These are phyloP conservation scores for Eristalis intricaria DNA, from an alignment of 2,888 invertebrate genomes.

Conservation along the genomic window DNA sequence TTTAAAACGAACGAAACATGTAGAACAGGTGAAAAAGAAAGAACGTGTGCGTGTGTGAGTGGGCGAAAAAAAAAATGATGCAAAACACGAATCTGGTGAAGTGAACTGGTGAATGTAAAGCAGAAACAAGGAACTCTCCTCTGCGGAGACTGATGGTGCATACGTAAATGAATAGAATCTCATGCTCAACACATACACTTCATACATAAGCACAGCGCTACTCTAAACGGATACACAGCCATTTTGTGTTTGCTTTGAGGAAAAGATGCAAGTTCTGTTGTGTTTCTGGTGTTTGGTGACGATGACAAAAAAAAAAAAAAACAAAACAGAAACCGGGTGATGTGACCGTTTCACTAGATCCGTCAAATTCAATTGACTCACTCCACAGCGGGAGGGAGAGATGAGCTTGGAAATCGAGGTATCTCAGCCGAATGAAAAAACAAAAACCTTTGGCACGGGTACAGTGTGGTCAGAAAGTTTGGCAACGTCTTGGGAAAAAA, in stretches of 20 bases:
- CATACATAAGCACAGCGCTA: constrained; percentile 7
- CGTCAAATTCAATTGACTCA: constrained; percentile 45
- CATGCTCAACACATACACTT: constrained; percentile 42
- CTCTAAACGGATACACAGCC: constrained; percentile 3
- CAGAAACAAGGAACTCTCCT: constrained; percentile 35
- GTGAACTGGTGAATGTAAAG: constrained; percentile 32
- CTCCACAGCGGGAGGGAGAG: neutral
- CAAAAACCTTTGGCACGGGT: neutral
- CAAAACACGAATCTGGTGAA: constrained; percentile 24
- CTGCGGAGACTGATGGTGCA: constrained; percentile 23
- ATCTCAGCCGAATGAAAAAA: neutral
- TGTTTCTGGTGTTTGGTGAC: neutral
- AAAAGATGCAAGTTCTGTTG: neutral
- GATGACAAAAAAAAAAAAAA: neutral
- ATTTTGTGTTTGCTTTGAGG: neutral
- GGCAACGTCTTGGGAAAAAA: neutral
- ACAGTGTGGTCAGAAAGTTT: neutral
- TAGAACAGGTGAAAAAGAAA: constrained; percentile 7
- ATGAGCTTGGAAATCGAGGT: neutral
- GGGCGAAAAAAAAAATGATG: neutral
- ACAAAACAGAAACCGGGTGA: constrained; percentile 6
- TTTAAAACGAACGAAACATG: constrained; percentile 8
- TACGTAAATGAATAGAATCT: constrained; percentile 26
- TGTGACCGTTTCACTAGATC: constrained; percentile 5
- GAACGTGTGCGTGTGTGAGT: neutral